phyloP scores from a whole-genome alignment of 2,113 vertebrate species.

The Peromyscus polionotus region DNA sequence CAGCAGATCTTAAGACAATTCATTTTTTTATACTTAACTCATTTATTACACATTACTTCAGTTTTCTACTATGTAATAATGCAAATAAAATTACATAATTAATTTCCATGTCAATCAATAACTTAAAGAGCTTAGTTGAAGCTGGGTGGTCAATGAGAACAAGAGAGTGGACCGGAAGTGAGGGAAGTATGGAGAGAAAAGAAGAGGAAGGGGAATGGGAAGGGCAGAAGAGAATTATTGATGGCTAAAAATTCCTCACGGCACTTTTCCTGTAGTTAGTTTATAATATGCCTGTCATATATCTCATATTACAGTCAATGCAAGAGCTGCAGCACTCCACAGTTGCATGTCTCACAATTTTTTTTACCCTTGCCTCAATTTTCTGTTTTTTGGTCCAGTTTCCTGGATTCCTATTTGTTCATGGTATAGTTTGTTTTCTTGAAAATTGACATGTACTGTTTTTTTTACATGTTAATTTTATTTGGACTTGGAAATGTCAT shows the following conservation, averaged over 20 bases:
- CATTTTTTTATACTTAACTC: background rate
- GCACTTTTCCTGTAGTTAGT: background rate
- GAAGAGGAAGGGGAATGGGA: background rate
- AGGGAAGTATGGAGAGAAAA: background rate
- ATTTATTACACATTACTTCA: background rate
- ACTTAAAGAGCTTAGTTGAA: background rate
- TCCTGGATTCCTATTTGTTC: background rate
- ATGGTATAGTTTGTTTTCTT: background rate
- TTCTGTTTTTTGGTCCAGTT: background rate
- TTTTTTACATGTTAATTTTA: slow-evolving; percentile 12
- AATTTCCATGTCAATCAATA: background rate
- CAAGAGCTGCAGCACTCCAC: background rate
- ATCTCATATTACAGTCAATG: background rate
- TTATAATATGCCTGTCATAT: background rate
- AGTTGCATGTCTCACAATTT: background rate
- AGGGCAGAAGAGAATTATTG: background rate
- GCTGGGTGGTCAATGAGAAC: background rate
- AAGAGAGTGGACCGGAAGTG: too few species aligned
- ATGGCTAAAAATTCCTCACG: background rate
- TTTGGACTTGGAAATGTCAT: background rate
- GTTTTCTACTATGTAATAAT: background rate
- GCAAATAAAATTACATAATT: background rate
- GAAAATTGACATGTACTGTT: background rate
- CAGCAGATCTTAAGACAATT: background rate
- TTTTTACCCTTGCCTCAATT: background rate